phyloP scores from a whole-genome alignment of 2,797 vertebrate genomes.

The Cirrhinus mrigala region DNA sequence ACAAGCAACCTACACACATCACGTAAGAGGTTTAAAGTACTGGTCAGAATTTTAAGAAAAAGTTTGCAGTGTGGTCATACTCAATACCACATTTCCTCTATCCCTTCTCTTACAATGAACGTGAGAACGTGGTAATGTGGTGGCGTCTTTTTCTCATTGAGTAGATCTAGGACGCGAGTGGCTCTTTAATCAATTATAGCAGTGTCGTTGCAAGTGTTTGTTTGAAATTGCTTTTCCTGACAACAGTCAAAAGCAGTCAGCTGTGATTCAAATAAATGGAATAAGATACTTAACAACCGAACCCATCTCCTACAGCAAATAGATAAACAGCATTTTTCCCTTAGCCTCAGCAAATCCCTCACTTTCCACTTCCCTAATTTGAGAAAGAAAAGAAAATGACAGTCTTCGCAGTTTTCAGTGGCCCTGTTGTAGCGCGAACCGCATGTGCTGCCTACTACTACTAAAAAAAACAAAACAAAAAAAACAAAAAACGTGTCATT shows the following conservation, averaged over 20 bases:
- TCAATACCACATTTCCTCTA: background rate
- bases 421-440: background rate
- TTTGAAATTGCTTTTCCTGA: background rate
- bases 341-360: background rate
- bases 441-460: no score
- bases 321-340: background rate
- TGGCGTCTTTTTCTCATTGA: background rate
- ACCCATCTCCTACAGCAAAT: background rate
- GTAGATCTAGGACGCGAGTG: background rate
- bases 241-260: background rate
- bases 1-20: background rate
- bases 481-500: background rate
- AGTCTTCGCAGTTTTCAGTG: background rate
- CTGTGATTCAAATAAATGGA: background rate
- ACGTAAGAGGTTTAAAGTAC: background rate
- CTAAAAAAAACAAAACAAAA: no score
- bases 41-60: background rate
- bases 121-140: constrained; percentile 18
- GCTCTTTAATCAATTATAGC: background rate
- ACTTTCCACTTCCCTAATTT: background rate
- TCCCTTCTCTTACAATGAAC: background rate
- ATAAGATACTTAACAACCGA: background rate
- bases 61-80: background rate
- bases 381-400: background rate
- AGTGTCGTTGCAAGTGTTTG: background rate